Evolutionary conservation across 2,113 vertebrate genomes (phyloP), one percentile per base, ranked within the genome.

Genomic region (Piprites chloris): DNA sequence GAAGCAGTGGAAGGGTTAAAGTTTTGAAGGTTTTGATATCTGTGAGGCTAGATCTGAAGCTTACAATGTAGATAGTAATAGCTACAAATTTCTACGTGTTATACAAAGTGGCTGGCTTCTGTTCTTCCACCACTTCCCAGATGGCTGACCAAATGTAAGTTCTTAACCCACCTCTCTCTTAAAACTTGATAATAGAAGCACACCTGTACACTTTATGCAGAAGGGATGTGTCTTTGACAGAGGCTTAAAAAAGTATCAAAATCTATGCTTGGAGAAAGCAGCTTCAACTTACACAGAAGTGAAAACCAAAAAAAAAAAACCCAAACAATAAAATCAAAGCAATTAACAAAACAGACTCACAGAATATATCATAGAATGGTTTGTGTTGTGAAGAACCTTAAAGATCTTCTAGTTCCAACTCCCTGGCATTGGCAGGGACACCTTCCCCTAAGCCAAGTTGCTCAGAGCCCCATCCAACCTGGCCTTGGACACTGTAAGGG

Each of bases 1-100:
- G 2, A 33, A 93, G 65, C 53, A 81, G 23, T 81, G 81, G 90
- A 98, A 97, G 90, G 78, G 97, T 98, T 98, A 98, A 98, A 95
- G 87, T 88, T 97, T 97, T 95, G 90, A 90, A 95, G 89, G 80
- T 96, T 97, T 96, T 92, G 69, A 93, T 91, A 84, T 92, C 92
- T 95, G 47, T 76, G 97, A 96, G 89, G 63, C 88, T 97, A 95
- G 82, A 97, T 87, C 71, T 96, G 76, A 87, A 92, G 56, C 69
- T 93, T 94, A 80, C 21, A 83, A 91, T 88, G 83, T 68, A 97
- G 90, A 76, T 14, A 93, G 44, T 73, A 81, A 63, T 17, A 76
- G 35, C 32, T 58, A 41, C 12, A 41, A 23, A 63, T 44, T 75
- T 78, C 47, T 55, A 4, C 20, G 18, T 41, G 23, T 44, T 62